A percentile compares a stretch with the other conserved stretches of the same genome.
Conservation (phyloP, 2,888 invertebrate species). For the Limnephilus auricula region DNA sequence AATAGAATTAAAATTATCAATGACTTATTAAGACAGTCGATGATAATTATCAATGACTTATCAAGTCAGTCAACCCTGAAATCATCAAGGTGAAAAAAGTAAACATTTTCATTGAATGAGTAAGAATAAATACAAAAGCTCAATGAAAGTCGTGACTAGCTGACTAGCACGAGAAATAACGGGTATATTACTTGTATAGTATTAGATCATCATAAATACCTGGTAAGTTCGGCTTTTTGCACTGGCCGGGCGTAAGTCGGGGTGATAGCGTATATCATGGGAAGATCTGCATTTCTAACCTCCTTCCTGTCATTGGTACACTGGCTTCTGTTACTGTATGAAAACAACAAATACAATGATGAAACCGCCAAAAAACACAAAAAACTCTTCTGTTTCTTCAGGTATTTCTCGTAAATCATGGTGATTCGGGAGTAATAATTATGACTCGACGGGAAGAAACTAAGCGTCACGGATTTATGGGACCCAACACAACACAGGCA, state of each 20-base stretch:
- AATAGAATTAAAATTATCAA: not conserved
- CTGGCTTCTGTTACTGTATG: constrained; percentile 52
- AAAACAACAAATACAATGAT: constrained; percentile 38
- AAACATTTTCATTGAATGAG: not conserved
- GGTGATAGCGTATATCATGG: constrained; percentile 93
- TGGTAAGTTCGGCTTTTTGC: constrained; percentile 96
- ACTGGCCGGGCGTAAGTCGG: constrained; percentile 93
- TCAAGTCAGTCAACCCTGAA: not conserved
- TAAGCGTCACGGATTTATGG: not conserved
- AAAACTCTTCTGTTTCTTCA: constrained; percentile 37
- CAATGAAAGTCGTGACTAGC: constrained; percentile 39
- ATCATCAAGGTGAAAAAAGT: not conserved
- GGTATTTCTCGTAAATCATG: constrained; percentile 39
- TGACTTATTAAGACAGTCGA: no score
- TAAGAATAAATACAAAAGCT: not conserved
- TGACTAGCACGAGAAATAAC: not conserved
- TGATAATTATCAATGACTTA: not conserved
- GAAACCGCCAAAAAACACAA: not conserved
- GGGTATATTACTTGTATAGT: not conserved
- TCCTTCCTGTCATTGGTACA: constrained; percentile 67
- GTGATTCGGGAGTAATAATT: constrained; percentile 3
- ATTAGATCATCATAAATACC: constrained; percentile 73
- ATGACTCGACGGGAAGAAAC: not conserved
- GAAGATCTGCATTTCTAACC: constrained; percentile 73
- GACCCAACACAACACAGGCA: not conserved